phyloP scores from a whole-genome alignment of 2,888 invertebrate genomes.

The Stenchaetothrips biformis region DNA sequence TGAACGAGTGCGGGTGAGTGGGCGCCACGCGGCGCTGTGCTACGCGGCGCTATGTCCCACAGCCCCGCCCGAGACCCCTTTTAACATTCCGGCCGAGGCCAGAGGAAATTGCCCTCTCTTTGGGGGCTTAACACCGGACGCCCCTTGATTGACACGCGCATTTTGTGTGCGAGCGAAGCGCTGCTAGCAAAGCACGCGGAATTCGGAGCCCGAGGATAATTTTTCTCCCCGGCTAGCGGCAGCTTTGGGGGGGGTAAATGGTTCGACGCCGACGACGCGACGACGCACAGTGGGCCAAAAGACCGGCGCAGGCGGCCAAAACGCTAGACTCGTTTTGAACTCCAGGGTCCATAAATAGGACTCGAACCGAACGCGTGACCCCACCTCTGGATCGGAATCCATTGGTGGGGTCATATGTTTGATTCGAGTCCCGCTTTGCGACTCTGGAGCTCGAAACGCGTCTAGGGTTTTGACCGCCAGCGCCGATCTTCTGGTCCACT shows the following conservation, averaged over 20 bases:
- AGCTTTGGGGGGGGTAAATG: constrained; percentile 10
- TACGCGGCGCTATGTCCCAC: background rate
- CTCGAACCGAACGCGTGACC: too few species aligned
- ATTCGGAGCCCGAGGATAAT: constrained; percentile 7
- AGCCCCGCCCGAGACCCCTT: too few species aligned
- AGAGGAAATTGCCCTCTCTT: background rate
- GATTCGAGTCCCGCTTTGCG: too few species aligned
- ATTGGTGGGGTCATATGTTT: too few species aligned
- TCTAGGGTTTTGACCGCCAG: too few species aligned
- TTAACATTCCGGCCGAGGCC: background rate
- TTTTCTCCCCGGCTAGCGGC: constrained; percentile 2
- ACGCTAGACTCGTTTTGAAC: too few species aligned
- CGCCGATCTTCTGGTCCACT: too few species aligned
- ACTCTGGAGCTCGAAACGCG: too few species aligned
- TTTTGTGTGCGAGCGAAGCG: background rate
- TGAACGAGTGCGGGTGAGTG: background rate
- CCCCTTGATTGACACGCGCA: constrained; percentile 18
- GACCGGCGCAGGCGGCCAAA: too few species aligned
- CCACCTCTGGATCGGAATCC: too few species aligned
- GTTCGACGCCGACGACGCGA: background rate
- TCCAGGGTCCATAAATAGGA: too few species aligned
- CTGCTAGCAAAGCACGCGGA: background rate
- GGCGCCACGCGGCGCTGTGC: background rate
- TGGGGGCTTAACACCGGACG: constrained; percentile 9
- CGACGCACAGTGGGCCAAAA: too few species aligned